Conservation (phyloP, 2,888 invertebrate species). For the Yponomeuta evonymella region DNA sequence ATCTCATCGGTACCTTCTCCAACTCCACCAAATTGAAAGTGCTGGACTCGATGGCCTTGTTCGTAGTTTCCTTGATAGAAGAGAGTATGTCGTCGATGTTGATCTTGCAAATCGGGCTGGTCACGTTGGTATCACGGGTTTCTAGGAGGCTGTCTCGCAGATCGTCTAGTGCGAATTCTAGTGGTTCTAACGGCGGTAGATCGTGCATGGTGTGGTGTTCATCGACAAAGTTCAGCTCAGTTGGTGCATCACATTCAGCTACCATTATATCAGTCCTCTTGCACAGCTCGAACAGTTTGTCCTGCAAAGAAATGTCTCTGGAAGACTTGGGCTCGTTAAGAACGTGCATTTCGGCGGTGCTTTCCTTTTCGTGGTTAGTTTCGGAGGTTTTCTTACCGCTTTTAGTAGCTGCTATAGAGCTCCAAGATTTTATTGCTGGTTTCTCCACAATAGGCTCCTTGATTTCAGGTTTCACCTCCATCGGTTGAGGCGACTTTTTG, state of each 20-base stretch:
- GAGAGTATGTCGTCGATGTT: constrained; percentile 65
- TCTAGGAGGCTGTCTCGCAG: constrained; percentile 66
- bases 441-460: constrained; percentile 38
- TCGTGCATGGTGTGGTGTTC: constrained; percentile 62
- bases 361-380: constrained; percentile 16
- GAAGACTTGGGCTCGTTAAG: constrained; percentile 36
- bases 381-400: constrained; percentile 36
- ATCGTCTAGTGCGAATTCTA: constrained; percentile 63
- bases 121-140: constrained; percentile 44
- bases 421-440: constrained; percentile 68
- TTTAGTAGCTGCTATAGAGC: constrained; percentile 63
- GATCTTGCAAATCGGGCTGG: constrained; percentile 66
- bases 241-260: constrained; percentile 64
- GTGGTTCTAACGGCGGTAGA: constrained; percentile 54
- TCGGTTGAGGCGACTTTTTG: constrained; percentile 52
- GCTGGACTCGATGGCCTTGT: constrained; percentile 50
- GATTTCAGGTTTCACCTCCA: constrained; percentile 31
- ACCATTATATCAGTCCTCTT: constrained; percentile 69
- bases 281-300: constrained; percentile 60
- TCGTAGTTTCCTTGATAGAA: constrained; percentile 57
- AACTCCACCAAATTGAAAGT: constrained; percentile 63
- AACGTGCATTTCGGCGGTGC: constrained; percentile 22
- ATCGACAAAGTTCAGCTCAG: constrained; percentile 63
- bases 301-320: constrained; percentile 49
- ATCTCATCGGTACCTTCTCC: constrained; percentile 55